These are phyloP conservation scores for Ormyrus rosae DNA, from an alignment of 2,888 invertebrate species.

Conservation along the genomic window DNA sequence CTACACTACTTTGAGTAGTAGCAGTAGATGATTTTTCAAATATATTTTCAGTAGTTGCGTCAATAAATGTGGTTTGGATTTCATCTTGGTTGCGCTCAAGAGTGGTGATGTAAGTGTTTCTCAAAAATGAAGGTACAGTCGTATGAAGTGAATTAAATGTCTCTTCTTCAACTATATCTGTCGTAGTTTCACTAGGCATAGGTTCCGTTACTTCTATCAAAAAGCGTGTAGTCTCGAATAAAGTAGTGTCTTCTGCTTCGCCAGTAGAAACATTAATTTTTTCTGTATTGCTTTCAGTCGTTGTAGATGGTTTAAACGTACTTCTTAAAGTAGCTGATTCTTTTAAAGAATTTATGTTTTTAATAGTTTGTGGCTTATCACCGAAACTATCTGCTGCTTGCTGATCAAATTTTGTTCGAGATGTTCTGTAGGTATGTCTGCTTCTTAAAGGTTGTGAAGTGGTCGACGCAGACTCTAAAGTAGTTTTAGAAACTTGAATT, in stretches of 20 bases:
- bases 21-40: slow-evolving; percentile 11
- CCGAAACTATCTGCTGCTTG: slow-evolving; percentile 47
- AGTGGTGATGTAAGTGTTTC: slow-evolving; percentile 28
- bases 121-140: slow-evolving; percentile 46
- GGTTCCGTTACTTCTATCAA: slow-evolving; percentile 52
- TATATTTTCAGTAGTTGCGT: slow-evolving; percentile 30
- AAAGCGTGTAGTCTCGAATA: slow-evolving; percentile 41
- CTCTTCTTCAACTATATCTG: slow-evolving; percentile 36
- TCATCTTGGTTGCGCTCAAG: slow-evolving; percentile 22
- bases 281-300: slow-evolving; percentile 5
- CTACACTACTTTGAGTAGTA: background rate
- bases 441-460: slow-evolving; percentile 8
- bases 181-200: slow-evolving; percentile 24
- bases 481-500: slow-evolving; percentile 5
- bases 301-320: background rate
- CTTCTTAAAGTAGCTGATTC: slow-evolving; percentile 18
- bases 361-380: slow-evolving; percentile 28
- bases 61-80: slow-evolving; percentile 38
- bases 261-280: background rate
- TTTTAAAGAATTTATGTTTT: slow-evolving; percentile 22
- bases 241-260: slow-evolving; percentile 14
- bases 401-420: slow-evolving; percentile 47
- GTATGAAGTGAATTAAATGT: slow-evolving; percentile 48
- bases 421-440: slow-evolving; percentile 32
- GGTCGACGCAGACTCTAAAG: slow-evolving; percentile 13